Conservation (phyloP, 2,113 vertebrate genomes). For the Crotalus tigris region DNA sequence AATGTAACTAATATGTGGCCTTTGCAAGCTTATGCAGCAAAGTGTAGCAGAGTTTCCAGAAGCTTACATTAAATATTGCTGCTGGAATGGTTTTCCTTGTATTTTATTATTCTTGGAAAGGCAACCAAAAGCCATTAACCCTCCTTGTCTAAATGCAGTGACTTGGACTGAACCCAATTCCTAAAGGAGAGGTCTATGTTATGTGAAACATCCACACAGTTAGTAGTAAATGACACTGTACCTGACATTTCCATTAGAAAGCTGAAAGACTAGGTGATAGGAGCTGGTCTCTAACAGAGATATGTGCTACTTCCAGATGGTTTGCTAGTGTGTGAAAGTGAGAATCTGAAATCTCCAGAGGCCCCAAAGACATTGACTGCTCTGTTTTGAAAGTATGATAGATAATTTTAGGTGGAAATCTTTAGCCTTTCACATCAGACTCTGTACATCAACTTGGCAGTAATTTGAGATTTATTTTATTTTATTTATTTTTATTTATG, state of each 20-base stretch:
- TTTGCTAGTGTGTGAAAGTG: background rate
- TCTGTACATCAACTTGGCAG: background rate
- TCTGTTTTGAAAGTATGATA: background rate
- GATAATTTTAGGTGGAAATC: background rate
- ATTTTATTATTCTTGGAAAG: conserved; percentile 62
- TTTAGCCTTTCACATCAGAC: background rate
- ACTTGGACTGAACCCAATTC: conserved; percentile 54
- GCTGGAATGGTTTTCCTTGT: conserved; percentile 33
- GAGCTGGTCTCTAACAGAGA: conserved; percentile 45
- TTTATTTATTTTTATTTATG: too few relatives aligned
- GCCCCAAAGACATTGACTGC: background rate
- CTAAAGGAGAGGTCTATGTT: conserved; percentile 52
- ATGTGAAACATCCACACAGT: conserved; percentile 51
- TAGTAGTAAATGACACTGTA: conserved; percentile 33
- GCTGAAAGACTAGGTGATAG: conserved; percentile 49
- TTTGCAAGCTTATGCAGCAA: conserved; percentile 41
- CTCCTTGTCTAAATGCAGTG: conserved; percentile 49
- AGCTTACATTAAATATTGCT: conserved; percentile 46
- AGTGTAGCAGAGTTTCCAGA: conserved; percentile 29
- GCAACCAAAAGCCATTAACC: conserved; percentile 51
- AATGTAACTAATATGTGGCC: background rate
- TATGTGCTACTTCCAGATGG: conserved; percentile 28
- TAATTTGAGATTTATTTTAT: background rate
- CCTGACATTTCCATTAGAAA: conserved; percentile 27
- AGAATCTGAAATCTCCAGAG: background rate